Evolutionary conservation across 2,888 invertebrate genomes (phyloP), one percentile per base, ranked within the genome.

Genomic region (Scaptomyza tumidula): DNA sequence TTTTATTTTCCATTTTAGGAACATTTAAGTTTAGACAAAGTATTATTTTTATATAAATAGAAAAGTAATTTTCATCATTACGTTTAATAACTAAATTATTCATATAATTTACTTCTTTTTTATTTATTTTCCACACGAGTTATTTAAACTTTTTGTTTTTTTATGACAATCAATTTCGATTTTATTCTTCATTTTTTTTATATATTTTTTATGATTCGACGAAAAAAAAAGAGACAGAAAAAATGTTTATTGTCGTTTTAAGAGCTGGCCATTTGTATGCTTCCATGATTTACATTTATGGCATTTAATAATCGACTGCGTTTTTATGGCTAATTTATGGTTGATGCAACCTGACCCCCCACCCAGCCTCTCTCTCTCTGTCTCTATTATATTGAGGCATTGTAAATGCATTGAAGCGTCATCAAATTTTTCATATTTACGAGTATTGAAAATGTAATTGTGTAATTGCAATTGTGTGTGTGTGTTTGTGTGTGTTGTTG

Each of bases 231-330:
- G n/a, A n/a, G n/a, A n/a, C n/a, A n/a, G 10, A 27, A 64, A 55
- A 59, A 71, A 71, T 56, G 50, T 77, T 66, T 64, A 77, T 84
- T 63, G 60, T 53, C 66, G 57, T 78, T 68, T 74, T 39, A 57
- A 60, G 61, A 54, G 60, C 24, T 31, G 33, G 24, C 33, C 64
- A 65, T 68, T 80, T 68, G 50, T 54, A 48, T 45, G 49, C 24
- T 48, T 56, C 46, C 48, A 63, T 73, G 67, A 86, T 86, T 86
- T 74, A 83, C 78, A 80, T 84, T 86, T 84, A 84, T 80, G 70
- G 78, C 58, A 27, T 88, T 88, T 76, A 83, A 88, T 86, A 81
- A 86, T 86, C 86, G 86, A 66, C 48, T 65, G 70, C 65, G 60
- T 88, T 88, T 82, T 82, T 76, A 86, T 83, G 86, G 66, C 73